phyloP scores from a whole-genome alignment of 1,140 invertebrate species.

The Epicauta chinensis region DNA sequence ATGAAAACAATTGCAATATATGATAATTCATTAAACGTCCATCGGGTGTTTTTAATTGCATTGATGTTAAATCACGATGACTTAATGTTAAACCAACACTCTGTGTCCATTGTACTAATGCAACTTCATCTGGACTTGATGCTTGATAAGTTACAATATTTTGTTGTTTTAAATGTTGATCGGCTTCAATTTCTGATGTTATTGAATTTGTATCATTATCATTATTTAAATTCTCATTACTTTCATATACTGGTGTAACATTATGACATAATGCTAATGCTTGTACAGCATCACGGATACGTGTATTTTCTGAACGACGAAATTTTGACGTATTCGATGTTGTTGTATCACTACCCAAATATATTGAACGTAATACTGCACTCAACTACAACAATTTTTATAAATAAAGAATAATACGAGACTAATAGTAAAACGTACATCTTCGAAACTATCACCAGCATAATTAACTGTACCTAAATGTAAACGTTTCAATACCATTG shows the following conservation, averaged over 20 bases:
- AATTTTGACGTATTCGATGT: constrained; percentile 29
- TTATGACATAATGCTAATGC: constrained; percentile 97
- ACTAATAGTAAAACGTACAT: constrained; percentile 54
- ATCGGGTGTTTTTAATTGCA: constrained; percentile 72
- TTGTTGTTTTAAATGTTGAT: constrained; percentile 52
- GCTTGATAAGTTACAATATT: constrained; percentile 61
- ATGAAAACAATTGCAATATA: constrained; percentile 96
- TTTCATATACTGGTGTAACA: constrained; percentile 95
- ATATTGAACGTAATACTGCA: constrained; percentile 5
- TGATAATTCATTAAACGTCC: constrained; percentile 68
- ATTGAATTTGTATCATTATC: constrained; percentile 46
- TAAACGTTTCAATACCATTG: constrained; percentile 96
- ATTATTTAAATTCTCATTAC: constrained; percentile 45
- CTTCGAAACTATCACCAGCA: constrained; percentile 80
- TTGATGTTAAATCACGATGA: constrained; percentile 67
- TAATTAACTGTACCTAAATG: constrained; percentile 88
- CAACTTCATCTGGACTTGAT: constrained; percentile 95
- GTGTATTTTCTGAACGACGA: constrained; percentile 60
- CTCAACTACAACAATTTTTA: not conserved
- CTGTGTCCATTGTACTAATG: constrained; percentile 71
- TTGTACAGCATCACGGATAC: constrained; percentile 86
- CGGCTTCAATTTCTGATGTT: constrained; percentile 61
- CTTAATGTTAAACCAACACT: constrained; percentile 75
- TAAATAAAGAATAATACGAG: not conserved
- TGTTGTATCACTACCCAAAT: constrained; percentile 6